These are phyloP conservation scores for Okamejei kenojei DNA, from an alignment of 2,797 vertebrate species.

Conservation along the genomic window DNA sequence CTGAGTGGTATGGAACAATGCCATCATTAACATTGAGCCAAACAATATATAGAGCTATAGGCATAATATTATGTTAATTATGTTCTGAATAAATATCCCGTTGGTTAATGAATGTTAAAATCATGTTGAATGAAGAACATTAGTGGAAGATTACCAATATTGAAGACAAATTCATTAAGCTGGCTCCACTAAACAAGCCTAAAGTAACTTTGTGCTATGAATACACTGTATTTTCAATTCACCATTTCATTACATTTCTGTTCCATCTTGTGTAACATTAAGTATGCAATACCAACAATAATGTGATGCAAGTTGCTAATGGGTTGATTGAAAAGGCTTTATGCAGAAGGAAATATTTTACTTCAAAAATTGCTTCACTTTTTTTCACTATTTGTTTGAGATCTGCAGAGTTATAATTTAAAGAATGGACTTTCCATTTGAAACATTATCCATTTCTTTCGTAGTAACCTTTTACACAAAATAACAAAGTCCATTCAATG, in stretches of 20 bases:
- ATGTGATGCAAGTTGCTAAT: neutral
- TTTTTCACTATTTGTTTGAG: neutral
- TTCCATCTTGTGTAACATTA: neutral
- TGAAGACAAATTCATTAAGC: neutral
- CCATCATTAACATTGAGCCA: neutral
- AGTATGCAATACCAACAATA: neutral
- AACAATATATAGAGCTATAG: neutral
- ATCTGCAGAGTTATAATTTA: neutral
- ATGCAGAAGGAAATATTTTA: neutral
- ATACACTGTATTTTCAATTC: neutral
- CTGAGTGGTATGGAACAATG: neutral
- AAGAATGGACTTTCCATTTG: neutral
- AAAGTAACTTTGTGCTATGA: neutral
- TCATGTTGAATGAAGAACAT: neutral
- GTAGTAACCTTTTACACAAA: neutral
- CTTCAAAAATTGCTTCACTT: neutral
- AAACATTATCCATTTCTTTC: neutral
- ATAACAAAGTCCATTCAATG: neutral
- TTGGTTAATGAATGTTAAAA: neutral
- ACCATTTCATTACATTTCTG: neutral
- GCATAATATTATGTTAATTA: neutral
- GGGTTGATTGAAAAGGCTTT: neutral
- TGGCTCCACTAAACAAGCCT: neutral
- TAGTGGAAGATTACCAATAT: neutral
- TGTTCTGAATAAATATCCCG: neutral